Percentiles rank a stretch among this genome's conserved stretches.
Evolutionary conservation across 37 sponge, comb jelly and placozoan genomes (phyloP).

Genomic region (Aplysina aerophoba): DNA sequence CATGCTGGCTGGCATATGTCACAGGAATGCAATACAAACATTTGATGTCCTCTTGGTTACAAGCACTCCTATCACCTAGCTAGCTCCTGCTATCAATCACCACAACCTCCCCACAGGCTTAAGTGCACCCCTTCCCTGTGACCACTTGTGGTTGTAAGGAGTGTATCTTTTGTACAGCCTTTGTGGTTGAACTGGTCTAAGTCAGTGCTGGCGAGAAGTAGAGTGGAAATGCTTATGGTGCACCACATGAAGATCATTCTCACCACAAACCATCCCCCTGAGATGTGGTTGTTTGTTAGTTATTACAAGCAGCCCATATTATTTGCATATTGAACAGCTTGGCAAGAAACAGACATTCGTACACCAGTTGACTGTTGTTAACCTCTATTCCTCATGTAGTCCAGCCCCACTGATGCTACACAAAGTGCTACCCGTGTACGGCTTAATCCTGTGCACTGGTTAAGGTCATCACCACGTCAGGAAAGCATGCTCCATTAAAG

Average conservation of each 20-base stretch:
- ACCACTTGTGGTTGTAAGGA: background rate
- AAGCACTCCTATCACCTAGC: background rate
- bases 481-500: too few relatives aligned
- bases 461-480: too few relatives aligned
- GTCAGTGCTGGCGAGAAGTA: background rate
- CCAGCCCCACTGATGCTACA: too few relatives aligned
- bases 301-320: too few relatives aligned
- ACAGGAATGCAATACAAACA: background rate
- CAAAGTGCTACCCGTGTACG: too few relatives aligned
- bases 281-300: constrained; percentile 24
- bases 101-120: too few relatives aligned
- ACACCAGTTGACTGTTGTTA: too few relatives aligned
- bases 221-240: constrained; percentile 6
- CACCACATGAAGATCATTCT: background rate
- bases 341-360: too few relatives aligned
- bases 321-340: too few relatives aligned
- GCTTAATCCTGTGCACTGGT: too few relatives aligned
- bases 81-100: too few relatives aligned
- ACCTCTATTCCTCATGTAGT: too few relatives aligned
- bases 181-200: background rate
- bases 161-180: background rate
- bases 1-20: background rate
- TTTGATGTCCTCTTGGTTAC: background rate
- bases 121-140: background rate
- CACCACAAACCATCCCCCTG: background rate